These are phyloP conservation scores for Nymphalis urticae DNA, from an alignment of 2,888 invertebrate species.

Conservation along the genomic window DNA sequence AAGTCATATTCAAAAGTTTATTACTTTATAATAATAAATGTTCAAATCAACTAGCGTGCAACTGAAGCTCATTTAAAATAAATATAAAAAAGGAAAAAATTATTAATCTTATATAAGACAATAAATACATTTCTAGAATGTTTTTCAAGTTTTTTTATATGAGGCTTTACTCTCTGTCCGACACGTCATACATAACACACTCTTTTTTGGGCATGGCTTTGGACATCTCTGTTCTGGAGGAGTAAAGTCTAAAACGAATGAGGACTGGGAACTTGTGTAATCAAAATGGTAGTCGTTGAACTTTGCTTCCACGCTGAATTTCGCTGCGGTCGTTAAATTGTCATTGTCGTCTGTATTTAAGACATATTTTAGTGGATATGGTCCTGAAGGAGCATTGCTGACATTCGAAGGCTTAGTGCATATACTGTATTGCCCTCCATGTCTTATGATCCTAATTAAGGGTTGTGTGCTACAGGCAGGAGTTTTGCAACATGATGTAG, in stretches of 20 bases:
- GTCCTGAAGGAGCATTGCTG: slow-evolving; percentile 67
- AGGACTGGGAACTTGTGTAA: slow-evolving; percentile 70
- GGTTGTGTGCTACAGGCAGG: slow-evolving; percentile 51
- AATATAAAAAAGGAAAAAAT: no score
- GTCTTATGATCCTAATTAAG: slow-evolving; percentile 64
- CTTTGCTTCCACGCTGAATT: slow-evolving; percentile 72
- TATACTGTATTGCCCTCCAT: slow-evolving; percentile 68
- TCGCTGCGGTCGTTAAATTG: slow-evolving; percentile 40
- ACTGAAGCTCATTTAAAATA: no score
- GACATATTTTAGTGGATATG: slow-evolving; percentile 71
- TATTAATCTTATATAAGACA: no score
- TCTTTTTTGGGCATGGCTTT: slow-evolving; percentile 61
- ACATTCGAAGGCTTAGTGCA: slow-evolving; percentile 69
- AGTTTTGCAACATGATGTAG: slow-evolving; percentile 50
- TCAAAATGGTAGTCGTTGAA: slow-evolving; percentile 74
- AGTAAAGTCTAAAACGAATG: slow-evolving; percentile 71
- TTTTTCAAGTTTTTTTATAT: not conserved
- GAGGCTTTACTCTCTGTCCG: slow-evolving; percentile 19
- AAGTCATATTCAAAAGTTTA: no score
- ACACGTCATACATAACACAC: slow-evolving; percentile 50
- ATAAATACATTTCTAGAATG: not conserved
- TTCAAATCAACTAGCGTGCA: no score
- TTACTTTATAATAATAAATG: no score
- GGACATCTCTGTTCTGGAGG: slow-evolving; percentile 64
- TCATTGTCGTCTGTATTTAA: slow-evolving; percentile 55